Base-by-base conservation (phyloP, 2,113 vertebrate species). In the Tamias sibiricus region DNA sequence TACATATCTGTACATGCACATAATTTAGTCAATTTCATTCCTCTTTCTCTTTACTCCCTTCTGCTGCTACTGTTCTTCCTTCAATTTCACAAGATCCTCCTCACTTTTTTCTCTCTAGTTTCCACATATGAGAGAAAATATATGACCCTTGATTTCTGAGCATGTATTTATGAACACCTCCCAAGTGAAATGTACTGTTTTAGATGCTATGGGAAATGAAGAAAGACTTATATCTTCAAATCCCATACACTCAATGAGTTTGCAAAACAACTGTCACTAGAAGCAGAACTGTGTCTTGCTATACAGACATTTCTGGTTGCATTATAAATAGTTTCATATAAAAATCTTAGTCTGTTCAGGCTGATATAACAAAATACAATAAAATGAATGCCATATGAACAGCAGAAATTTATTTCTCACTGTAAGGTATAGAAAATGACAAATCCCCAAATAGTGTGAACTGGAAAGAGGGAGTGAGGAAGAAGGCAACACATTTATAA, bases 281-380 rank as follows among this genome's bases (percentile, higher is more conserved):
- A 92, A 59, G 4, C 28, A 59, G 28, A 89, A 35, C 35, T 85
- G 16, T 87, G 40, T 76, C 40, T 90, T 69, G 24, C 57, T 44
- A 32, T 44, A 11, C 3, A 62, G 42, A 42, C 49, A 86, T 52
- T 95, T 59, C n/a, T 69, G 37, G 42, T 93, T 59, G 12, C 57
- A 74, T 90, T 80, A 93, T 90, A 86, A 93, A 75, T 69, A 90
- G 16, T 74, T 90, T 91, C 69, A 82, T 32, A 66, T 75, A 69
- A 94, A 95, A 79, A 79, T 72, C 49, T 69, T 91, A 81, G 49
- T 91, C 49, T 26, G 1, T 72, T 71, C 30, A 32, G 66, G 52
- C 37, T 81, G 49, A 14, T 59, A 47, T 62, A 82, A 82, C 30
- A 82, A 59, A 91, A 82, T 72, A 59, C 20, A 54, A 19, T 57